Base-by-base conservation (phyloP, 2,888 invertebrate species). In the Druceiella hillmani region DNA sequence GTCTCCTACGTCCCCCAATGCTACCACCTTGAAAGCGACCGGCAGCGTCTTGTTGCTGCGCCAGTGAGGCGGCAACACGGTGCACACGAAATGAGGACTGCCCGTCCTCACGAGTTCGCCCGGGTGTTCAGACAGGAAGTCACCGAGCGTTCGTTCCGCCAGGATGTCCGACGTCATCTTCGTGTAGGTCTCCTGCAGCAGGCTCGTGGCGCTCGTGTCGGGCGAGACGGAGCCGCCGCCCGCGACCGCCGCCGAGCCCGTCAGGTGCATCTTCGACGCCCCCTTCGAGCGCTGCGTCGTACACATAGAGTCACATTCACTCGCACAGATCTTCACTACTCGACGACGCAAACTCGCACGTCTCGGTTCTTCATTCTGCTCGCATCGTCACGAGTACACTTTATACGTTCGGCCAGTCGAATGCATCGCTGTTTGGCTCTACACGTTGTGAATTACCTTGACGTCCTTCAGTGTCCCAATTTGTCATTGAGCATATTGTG, bases 41-140 rank as follows among this genome's bases (percentile, higher is more conserved):
- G 98, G 98, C 44, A 99, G 75, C 3, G 97, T 95, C 74, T 99
- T 99, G 70, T 99, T 99, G 36, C 94, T 93, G 49, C 98, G 78
- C 97, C 98, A 98, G 62, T 98, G 98, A 2, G 86, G 83, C 42
- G 98, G 98, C 52, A 98, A 68, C 28, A 89, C 88, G 22, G 95
- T 92, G 66, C 97, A 98, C 46, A 97, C 88, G 55, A 98, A 85
- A 62, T 94, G 88, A 17, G 97, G 97, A 58, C 90, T 90, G 51
- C 89, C 81, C 22, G 97, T 97, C 55, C 92, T 74, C 51, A 94
- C 89, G 53, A 94, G 71, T 65, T 94, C 94, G 17, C 91, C 91
- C 3, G 91, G 90, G 67, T 91, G 90, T 59, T 91, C 91, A 41
- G 88, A 87, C 47, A 90, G 69, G 57, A 90, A 85, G 60, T 89